Base-by-base conservation (phyloP, 2,797 vertebrate genomes). In the Pseudomugil tenellus region DNA sequence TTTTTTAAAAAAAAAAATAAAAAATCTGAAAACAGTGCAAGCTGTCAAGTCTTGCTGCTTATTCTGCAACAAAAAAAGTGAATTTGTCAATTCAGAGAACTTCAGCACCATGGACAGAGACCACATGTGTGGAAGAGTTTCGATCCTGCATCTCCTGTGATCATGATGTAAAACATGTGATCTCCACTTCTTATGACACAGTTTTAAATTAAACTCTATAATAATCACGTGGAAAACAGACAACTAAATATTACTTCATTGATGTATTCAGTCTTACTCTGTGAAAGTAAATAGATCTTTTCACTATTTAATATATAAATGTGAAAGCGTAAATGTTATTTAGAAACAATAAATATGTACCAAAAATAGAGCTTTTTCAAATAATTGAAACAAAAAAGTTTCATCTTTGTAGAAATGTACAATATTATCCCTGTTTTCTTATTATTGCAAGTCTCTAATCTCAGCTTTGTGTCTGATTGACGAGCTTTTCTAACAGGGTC, bases 41-140 rank as follows among this genome's bases (percentile, higher is more conserved):
- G 11, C 58, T 25, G 3, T 6, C 4, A 23, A 54, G 28, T 16
- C 12, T 5, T 12, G 26, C 13, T 8, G 25, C 2, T 46, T 46
- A 48, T 54, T 14, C 17, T 43, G 16, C 7, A 19, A 8, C n/a
- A 37, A 19, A 43, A 13, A 39, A 39, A 37, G 35, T 37, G 14
- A 37, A 17, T 35, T 25, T 55, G 32, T 59, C 21, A 16, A 43
- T 17, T 21, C 0, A 13, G 19, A 29, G n/a, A 2, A 58, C 39
- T 90, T 93, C 91, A 94, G 93, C 80, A 93, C 91, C 92, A 81
- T 64, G 93, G 93, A 92, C 76, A 94, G 93, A 84, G 81, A 37
- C 55, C 51, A n/a, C 17, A 32, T 34, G 57, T 72, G 64, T 17
- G 11, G 34, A 64, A 2, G 6, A 21, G n/a, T 46, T 46, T 46